A percentile compares a stretch with the other conserved stretches of the same genome.
phyloP scores from a whole-genome alignment of 1,140 invertebrate genomes.

The Zaprionus kolodkinae region DNA sequence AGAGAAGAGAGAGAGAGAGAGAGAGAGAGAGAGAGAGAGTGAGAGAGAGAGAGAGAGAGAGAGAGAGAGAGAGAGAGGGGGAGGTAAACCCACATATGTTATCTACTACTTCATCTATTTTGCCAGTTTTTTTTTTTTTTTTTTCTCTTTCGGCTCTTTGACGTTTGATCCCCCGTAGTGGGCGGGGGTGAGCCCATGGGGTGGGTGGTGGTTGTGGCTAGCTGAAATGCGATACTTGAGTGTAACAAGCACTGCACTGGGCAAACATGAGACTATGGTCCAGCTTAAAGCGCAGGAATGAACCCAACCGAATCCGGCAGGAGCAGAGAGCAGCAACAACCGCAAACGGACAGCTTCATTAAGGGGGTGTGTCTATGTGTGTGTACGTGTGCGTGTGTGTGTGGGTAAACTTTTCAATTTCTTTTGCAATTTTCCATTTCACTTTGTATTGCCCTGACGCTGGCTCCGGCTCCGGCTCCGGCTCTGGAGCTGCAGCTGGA shows the following conservation, averaged over 20 bases:
- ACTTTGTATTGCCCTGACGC: conserved; percentile 55
- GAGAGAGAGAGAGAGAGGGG: too few relatives aligned
- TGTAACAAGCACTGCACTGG: conserved; percentile 39
- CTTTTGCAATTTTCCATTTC: conserved; percentile 65
- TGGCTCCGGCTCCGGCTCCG: neutral
- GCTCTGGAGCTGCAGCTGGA: neutral
- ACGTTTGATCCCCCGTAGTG: conserved; percentile 4
- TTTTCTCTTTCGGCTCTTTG: conserved; percentile 24
- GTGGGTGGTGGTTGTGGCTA: neutral
- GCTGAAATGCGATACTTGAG: conserved; percentile 35
- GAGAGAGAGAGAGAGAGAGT: neutral
- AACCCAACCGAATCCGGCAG: conserved; percentile 9
- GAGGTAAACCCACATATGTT: neutral
- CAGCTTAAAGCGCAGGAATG: conserved; percentile 37
- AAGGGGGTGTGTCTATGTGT: conserved; percentile 23
- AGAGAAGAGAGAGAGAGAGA: neutral
- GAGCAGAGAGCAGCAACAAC: conserved; percentile 17
- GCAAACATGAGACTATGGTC: conserved; percentile 24
- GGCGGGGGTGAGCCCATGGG: too few relatives aligned
- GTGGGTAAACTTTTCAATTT: conserved; percentile 66
- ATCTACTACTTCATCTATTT: conserved; percentile 8
- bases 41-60: neutral
- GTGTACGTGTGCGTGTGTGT: conserved; percentile 26
- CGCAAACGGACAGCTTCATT: conserved; percentile 62
- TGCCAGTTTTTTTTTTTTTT: conserved; percentile 25